A percentile compares a stretch with the other conserved stretches of the same genome.
These are phyloP conservation scores for Cyphomyrus discorhynchus DNA, from an alignment of 2,113 vertebrate species.

Conservation along the genomic window DNA sequence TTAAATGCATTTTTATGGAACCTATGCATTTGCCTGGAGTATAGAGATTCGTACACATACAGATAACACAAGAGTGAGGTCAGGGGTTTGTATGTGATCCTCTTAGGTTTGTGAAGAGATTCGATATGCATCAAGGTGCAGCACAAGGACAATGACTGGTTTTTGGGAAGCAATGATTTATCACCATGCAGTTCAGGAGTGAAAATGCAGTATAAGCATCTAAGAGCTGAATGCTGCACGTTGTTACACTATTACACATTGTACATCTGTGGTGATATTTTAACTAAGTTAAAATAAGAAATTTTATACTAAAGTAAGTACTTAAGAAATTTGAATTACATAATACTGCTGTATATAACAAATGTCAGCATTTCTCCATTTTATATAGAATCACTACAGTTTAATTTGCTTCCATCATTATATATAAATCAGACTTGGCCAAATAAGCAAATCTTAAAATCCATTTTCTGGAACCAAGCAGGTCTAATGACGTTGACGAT, in stretches of 20 bases:
- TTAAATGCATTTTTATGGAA: background rate
- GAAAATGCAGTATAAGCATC: background rate
- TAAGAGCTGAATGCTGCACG: background rate
- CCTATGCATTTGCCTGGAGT: background rate
- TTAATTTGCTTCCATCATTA: background rate
- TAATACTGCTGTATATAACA: background rate
- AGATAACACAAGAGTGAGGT: background rate
- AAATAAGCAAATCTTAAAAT: background rate
- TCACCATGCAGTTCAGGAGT: background rate
- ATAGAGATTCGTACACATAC: background rate
- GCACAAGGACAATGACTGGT: background rate
- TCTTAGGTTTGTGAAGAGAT: background rate
- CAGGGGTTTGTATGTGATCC: background rate
- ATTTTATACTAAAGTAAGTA: background rate
- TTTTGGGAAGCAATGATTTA: background rate
- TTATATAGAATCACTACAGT: background rate
- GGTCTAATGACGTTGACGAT: background rate
- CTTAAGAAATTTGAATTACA: background rate
- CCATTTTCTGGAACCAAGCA: background rate
- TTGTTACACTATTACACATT: background rate
- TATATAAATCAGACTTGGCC: background rate
- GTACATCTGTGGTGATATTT: background rate
- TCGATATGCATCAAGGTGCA: background rate
- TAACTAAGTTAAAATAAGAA: background rate
- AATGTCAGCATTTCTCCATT: background rate